phyloP scores from a whole-genome alignment of 37 sponge, comb jelly and placozoan species.

The Dysidea cf. avara region DNA sequence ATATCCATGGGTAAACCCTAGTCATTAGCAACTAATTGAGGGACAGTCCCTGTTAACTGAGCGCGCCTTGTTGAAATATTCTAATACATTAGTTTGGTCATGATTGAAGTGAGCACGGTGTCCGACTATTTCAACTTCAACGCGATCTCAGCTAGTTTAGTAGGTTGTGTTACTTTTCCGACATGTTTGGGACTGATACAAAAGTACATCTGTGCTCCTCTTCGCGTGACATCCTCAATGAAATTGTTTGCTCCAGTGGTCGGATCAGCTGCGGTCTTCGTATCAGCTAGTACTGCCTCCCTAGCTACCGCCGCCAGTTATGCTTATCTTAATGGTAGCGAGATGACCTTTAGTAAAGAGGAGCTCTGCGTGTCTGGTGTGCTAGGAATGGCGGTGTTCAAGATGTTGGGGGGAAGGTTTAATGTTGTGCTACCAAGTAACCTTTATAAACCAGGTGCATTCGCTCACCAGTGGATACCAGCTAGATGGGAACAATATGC shows the following conservation, averaged over 20 bases:
- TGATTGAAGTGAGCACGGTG: too few species aligned
- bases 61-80: too few species aligned
- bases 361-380: slow-evolving; percentile 42
- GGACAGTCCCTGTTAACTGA: too few species aligned
- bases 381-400: slow-evolving; percentile 36
- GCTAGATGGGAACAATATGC: slow-evolving; percentile 38
- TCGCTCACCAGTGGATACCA: slow-evolving; percentile 64
- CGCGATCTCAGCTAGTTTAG: too few species aligned
- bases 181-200: slow-evolving; percentile 44
- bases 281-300: slow-evolving; percentile 7
- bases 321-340: background rate
- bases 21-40: too few species aligned
- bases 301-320: background rate
- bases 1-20: too few species aligned
- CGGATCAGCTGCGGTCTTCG: slow-evolving; percentile 38
- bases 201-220: slow-evolving; percentile 47
- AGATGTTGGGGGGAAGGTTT: slow-evolving; percentile 72
- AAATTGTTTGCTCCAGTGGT: slow-evolving; percentile 31
- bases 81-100: too few species aligned
- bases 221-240: slow-evolving; percentile 28
- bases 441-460: slow-evolving; percentile 63
- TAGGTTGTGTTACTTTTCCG: slow-evolving; percentile 64
- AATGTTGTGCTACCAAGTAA: slow-evolving; percentile 64
- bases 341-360: background rate
- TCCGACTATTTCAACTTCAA: too few species aligned